A percentile compares a stretch with the other conserved stretches of the same genome.
Conservation (phyloP, 2,888 invertebrate genomes). For the Conchocele bisecta region DNA sequence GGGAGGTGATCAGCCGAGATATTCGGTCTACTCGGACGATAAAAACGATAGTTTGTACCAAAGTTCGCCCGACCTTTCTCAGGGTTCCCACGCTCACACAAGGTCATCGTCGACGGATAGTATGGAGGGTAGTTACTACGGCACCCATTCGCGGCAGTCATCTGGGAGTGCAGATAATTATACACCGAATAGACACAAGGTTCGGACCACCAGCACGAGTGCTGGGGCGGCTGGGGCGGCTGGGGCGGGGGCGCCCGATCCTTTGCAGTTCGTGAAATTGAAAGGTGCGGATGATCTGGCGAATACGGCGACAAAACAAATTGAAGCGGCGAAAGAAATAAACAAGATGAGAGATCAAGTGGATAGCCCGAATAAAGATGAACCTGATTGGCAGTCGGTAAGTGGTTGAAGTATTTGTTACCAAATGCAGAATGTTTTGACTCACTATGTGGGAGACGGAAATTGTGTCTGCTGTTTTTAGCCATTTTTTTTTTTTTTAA, state of each 20-base stretch:
- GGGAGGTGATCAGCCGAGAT: conserved; percentile 45
- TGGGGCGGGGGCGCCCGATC: conserved; percentile 63
- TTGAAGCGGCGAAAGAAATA: conserved; percentile 72
- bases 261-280: conserved; percentile 80
- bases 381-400: conserved; percentile 80
- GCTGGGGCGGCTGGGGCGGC: conserved; percentile 17
- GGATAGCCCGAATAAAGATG: conserved; percentile 30
- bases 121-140: conserved; percentile 67
- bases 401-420: no score
- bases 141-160: conserved; percentile 74
- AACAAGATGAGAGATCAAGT: conserved; percentile 65
- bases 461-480: no score
- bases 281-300: conserved; percentile 71
- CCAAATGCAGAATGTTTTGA: no score
- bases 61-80: conserved; percentile 70
- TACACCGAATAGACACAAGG: conserved; percentile 56
- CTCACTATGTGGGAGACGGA: no score
- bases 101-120: conserved; percentile 77
- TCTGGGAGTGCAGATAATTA: conserved; percentile 69
- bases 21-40: conserved; percentile 47
- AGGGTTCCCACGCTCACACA: conserved; percentile 63
- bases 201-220: conserved; percentile 58
- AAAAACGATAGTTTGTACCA: conserved; percentile 64
- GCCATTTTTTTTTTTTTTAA: no score
- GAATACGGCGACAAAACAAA: conserved; percentile 75